These are phyloP conservation scores for Petrophora chlorosata DNA, from an alignment of 2,888 invertebrate species.

Conservation along the genomic window DNA sequence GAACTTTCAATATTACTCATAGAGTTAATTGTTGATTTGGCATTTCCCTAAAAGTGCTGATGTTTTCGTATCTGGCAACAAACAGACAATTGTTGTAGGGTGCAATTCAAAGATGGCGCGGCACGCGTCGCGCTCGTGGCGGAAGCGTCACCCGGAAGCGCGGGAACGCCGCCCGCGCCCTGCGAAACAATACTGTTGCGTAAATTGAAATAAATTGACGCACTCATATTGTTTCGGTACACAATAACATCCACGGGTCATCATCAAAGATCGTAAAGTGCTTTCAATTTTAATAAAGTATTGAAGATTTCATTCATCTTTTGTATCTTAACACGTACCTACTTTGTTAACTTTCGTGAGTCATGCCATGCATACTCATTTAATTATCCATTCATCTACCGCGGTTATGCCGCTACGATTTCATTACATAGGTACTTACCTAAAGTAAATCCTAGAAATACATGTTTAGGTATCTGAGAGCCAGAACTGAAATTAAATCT, in stretches of 20 bases:
- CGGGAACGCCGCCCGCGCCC: conserved; percentile 68
- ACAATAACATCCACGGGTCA: conserved; percentile 59
- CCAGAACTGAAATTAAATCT: too few species aligned
- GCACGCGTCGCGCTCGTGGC: conserved; percentile 78
- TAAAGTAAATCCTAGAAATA: too few species aligned
- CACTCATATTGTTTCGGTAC: conserved; percentile 63
- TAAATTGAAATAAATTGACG: conserved; percentile 83
- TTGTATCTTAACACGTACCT: neutral
- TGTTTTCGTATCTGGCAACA: conserved; percentile 61
- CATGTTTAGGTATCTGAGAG: too few species aligned
- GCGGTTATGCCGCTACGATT: too few species aligned
- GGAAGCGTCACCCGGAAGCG: conserved; percentile 73
- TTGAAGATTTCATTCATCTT: neutral
- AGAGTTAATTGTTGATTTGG: conserved; percentile 37
- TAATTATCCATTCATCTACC: too few species aligned
- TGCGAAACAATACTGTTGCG: conserved; percentile 73
- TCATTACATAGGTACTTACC: too few species aligned
- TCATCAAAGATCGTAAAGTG: conserved; percentile 42
- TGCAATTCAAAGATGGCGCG: conserved; percentile 77
- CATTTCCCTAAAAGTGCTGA: conserved; percentile 1
- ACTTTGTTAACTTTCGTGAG: neutral
- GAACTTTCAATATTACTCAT: conserved; percentile 4
- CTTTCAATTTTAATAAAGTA: neutral
- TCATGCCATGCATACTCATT: neutral
- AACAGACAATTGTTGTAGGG: conserved; percentile 68